Evolutionary conservation across 2,888 invertebrate species (phyloP), one percentile per base, ranked within the genome.

Genomic region (Nysson spinosus): DNA sequence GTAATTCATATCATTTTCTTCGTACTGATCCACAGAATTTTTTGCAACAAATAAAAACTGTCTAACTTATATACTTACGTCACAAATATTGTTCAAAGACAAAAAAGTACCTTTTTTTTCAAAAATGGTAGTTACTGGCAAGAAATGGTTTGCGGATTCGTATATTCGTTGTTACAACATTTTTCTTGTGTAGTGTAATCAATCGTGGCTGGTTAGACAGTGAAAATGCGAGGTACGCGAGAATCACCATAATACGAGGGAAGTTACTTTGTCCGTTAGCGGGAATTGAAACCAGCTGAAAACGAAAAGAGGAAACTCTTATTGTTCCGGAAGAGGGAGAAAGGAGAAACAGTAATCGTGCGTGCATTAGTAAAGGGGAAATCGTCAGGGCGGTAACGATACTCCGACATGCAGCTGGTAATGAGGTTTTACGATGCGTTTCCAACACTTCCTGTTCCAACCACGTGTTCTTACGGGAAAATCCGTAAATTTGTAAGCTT

Each of bases 131-230:
- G 24, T 9, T 24, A 2, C 24, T n/a, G n/a, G n/a, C n/a, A n/a
- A n/a, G n/a, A n/a, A n/a, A n/a, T n/a, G n/a, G n/a, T n/a, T n/a
- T n/a, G n/a, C n/a, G n/a, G n/a, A n/a, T n/a, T n/a, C n/a, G n/a
- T n/a, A n/a, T n/a, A n/a, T n/a, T n/a, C n/a, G n/a, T 37, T 14
- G 20, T 32, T 11, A 35, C 28, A 20, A 42, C 51, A 64, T 51
- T 51, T 44, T 57, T 28, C 51, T 14, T 42, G 66, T 66, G 51
- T 46, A 66, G 56, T 66, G 66, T 66, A 52, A 66, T 66, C 47
- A 34, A 49, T 55, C 20, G 64, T 32, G 56, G 51, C 26, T 37
- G 22, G 14, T 12, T 32, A 4, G n/a, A 32, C 28, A 14, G 24
- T 26, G 34, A 34, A 12, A 34, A 42, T 56, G 56, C 50, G 32